Evolutionary conservation across 2,888 invertebrate species (phyloP).

Genomic region (Sturmia bella): DNA sequence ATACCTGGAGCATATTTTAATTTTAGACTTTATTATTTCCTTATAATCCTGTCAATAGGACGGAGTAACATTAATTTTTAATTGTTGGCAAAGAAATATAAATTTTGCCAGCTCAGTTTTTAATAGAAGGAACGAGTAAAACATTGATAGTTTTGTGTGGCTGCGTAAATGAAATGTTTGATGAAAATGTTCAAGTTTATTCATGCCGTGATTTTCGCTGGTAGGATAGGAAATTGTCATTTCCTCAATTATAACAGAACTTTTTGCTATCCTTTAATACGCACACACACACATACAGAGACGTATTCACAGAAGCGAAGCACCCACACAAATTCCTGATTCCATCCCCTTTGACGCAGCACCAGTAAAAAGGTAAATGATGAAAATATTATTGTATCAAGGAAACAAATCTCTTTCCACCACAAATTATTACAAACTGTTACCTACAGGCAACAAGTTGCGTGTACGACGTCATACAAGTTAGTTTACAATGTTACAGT

Average conservation of each 20-base stretch:
- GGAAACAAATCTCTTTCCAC: constrained; percentile 26
- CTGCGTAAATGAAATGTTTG: constrained; percentile 22
- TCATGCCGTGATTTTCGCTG: constrained; percentile 24
- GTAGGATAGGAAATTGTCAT: constrained; percentile 68
- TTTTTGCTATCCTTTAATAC: constrained; percentile 53
- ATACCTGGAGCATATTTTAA: too few species aligned
- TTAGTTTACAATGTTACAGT: constrained; percentile 37
- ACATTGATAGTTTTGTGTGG: not conserved
- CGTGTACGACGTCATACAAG: constrained; percentile 43
- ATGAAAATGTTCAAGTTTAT: constrained; percentile 30
- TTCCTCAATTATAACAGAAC: constrained; percentile 69
- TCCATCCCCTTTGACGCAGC: constrained; percentile 17
- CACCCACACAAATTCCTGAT: constrained; percentile 16
- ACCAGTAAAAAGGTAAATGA: not conserved
- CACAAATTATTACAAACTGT: not conserved
- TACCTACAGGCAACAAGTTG: constrained; percentile 13
- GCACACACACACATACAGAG: not conserved
- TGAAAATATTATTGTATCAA: constrained; percentile 1
- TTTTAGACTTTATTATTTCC: constrained; percentile 30
- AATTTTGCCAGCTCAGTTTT: not conserved
- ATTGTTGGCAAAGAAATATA: constrained; percentile 13
- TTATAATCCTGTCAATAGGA: constrained; percentile 34
- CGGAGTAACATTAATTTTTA: constrained; percentile 39
- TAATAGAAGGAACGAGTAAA: not conserved
- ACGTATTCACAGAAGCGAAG: not conserved